phyloP scores from a whole-genome alignment of 2,888 invertebrate genomes.

The Altica lythri region DNA sequence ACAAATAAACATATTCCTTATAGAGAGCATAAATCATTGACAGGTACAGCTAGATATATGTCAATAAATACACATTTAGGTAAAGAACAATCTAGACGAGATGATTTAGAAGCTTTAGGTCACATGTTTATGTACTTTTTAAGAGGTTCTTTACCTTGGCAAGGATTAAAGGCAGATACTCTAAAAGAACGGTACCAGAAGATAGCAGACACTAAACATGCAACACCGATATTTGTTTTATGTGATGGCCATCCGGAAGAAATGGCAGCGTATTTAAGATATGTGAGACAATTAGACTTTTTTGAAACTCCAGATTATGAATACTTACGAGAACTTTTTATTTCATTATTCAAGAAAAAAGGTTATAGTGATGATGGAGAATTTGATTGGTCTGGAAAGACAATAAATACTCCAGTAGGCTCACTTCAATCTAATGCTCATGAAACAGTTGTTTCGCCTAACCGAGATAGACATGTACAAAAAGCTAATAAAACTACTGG shows the following conservation, averaged over 20 bases:
- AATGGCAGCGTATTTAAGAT: constrained; percentile 96
- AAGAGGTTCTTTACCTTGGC: constrained; percentile 99
- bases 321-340: constrained; percentile 94
- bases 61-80: constrained; percentile 99
- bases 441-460: constrained; percentile 88
- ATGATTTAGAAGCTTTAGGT: constrained; percentile 97
- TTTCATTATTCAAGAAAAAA: constrained; percentile 86
- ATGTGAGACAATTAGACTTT: constrained; percentile 96
- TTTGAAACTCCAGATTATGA: constrained; percentile 99
- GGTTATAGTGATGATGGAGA: constrained; percentile 89
- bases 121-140: constrained; percentile 99
- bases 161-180: constrained; percentile 98
- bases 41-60: constrained; percentile 98
- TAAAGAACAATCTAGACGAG: constrained; percentile 98
- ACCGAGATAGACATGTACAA: constrained; percentile 85
- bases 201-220: constrained; percentile 99
- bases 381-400: constrained; percentile 94
- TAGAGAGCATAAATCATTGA: constrained; percentile 99
- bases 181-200: constrained; percentile 99
- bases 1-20: constrained; percentile 99
- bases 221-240: constrained; percentile 95
- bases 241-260: constrained; percentile 92
- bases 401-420: constrained; percentile 83
- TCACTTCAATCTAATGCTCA: constrained; percentile 91
- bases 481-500: constrained; percentile 72